phyloP scores from a whole-genome alignment of 2,797 vertebrate species.

The Ctenopoma kingsleyae region DNA sequence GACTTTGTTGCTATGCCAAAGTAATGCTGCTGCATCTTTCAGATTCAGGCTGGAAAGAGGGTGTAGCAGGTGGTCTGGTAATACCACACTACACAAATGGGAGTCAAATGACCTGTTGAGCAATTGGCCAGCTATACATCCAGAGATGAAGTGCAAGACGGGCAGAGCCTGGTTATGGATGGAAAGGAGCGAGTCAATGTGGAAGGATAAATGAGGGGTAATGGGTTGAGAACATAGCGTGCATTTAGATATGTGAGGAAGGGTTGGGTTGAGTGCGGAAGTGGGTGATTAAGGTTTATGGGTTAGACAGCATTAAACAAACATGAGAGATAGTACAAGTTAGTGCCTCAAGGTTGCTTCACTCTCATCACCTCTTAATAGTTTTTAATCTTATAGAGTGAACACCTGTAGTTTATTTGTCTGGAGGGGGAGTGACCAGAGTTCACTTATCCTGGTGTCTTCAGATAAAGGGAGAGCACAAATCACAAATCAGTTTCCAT shows the following conservation, averaged over 20 bases:
- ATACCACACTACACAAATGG: conserved; percentile 23
- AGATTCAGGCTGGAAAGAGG: conserved; percentile 11
- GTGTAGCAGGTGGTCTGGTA: conserved; percentile 24
- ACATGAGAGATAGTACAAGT: conserved; percentile 17
- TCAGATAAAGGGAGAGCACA: not conserved
- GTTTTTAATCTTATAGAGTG: conserved; percentile 27
- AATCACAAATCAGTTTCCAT: not conserved
- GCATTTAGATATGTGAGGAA: conserved; percentile 31
- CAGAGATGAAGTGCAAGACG: conserved; percentile 1
- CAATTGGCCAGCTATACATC: conserved; percentile 11
- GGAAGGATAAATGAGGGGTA: conserved; percentile 41
- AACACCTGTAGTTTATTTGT: conserved; percentile 16
- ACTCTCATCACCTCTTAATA: conserved; percentile 21
- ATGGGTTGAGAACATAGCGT: conserved; percentile 39
- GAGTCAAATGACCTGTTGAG: conserved; percentile 49
- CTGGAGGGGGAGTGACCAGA: not conserved
- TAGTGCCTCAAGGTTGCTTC: conserved; percentile 15
- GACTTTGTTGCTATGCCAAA: too few species aligned
- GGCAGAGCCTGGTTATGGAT: conserved; percentile 32
- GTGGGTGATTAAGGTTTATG: conserved; percentile 36
- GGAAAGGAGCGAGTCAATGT: conserved; percentile 10
- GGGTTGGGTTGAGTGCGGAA: conserved; percentile 8
- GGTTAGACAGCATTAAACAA: conserved; percentile 31
- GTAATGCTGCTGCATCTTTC: conserved; percentile 19
- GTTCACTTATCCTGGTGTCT: not conserved